Percentiles rank a stretch among this genome's conserved stretches.
phyloP scores from a whole-genome alignment of 2,888 invertebrate genomes.

The Poecilobothrus nobilitatus region DNA sequence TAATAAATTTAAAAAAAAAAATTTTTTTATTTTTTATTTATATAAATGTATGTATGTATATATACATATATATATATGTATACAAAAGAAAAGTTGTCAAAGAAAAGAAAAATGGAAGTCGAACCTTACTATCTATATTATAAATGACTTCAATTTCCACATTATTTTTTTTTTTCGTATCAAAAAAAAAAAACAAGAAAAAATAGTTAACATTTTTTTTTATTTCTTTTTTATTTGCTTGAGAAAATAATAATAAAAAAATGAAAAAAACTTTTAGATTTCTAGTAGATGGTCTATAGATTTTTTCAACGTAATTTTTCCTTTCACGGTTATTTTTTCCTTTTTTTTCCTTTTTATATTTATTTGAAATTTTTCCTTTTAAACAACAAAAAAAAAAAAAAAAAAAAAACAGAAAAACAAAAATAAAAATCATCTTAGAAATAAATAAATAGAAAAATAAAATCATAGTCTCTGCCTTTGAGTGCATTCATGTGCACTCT shows the following conservation, averaged over 20 bases:
- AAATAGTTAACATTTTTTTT: neutral
- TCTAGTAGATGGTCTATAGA: neutral
- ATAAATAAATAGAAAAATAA: neutral
- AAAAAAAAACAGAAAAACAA: neutral
- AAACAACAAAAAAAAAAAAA: neutral
- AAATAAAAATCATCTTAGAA: neutral
- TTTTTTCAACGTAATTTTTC: neutral
- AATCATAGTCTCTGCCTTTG: neutral
- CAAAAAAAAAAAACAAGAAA: no score
- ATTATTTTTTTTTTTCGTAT: neutral
- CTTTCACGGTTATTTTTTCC: neutral
- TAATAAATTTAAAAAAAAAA: no score
- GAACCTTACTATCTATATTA: neutral
- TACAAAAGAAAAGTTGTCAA: no score
- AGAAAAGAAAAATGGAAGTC: no score
- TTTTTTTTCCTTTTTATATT: no score
- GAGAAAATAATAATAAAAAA: neutral
- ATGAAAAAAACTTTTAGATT: neutral
- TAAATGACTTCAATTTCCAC: neutral
- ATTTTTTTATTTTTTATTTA: no score
- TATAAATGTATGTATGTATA: no score
- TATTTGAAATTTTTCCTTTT: no score
- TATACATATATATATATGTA: no score
- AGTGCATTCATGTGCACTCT: conserved; percentile 6
- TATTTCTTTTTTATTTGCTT: neutral